Evolutionary conservation across 2,113 vertebrate species (phyloP).

Genomic region (Pygoscelis antarcticus): DNA sequence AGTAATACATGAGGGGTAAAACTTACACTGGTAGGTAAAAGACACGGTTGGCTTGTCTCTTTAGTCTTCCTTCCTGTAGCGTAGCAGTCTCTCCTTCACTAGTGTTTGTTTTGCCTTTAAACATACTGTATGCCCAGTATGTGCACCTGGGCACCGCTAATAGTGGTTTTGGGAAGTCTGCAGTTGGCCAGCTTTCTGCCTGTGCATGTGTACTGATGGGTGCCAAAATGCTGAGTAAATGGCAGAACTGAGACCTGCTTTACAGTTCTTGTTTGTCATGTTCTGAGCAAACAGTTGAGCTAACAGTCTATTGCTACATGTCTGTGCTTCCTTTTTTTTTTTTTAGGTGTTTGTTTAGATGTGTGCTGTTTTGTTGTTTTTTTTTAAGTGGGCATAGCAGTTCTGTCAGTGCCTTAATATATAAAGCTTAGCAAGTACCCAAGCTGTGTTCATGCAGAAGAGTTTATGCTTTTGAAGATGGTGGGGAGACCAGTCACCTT

Average conservation of each 20-base stretch:
- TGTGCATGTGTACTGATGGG: background rate
- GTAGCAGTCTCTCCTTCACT: background rate
- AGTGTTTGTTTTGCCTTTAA: background rate
- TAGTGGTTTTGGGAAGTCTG: background rate
- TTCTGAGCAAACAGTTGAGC: background rate
- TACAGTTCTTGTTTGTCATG: background rate
- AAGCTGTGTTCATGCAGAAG: background rate
- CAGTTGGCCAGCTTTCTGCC: background rate
- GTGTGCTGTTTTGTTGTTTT: background rate
- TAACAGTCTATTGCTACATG: background rate
- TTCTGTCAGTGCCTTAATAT: background rate
- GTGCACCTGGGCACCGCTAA: background rate
- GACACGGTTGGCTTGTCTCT: background rate
- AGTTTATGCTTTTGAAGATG: background rate
- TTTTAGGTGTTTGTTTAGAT: background rate
- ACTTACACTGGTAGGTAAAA: background rate
- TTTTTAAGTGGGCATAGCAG: background rate
- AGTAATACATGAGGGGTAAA: background rate
- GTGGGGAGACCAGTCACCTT: background rate
- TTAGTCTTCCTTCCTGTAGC: background rate
- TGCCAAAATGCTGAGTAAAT: background rate
- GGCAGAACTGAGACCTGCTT: background rate
- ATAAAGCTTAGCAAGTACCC: background rate
- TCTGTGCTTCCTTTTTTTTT: background rate
- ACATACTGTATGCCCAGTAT: too few relatives aligned